These are phyloP conservation scores for Arenicola marina DNA, from an alignment of 2,888 invertebrate species.

Conservation along the genomic window DNA sequence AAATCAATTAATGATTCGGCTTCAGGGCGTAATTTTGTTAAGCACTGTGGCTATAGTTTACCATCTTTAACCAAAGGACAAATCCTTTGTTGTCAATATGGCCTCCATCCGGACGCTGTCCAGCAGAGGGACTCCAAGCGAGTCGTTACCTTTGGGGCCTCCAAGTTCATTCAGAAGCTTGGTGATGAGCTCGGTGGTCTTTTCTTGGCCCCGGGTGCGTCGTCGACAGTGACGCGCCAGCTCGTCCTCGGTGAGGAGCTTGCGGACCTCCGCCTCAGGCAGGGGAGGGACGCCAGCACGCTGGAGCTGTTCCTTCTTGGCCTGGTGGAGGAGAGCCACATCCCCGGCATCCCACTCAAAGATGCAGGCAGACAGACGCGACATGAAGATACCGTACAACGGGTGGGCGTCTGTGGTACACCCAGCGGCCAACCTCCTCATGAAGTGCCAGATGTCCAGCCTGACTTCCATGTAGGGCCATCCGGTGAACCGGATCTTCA, in stretches of 20 bases:
- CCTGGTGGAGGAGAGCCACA: slow-evolving; percentile 24
- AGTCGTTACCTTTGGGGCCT: slow-evolving; percentile 28
- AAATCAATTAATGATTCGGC: no score
- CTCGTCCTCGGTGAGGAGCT: slow-evolving; percentile 27
- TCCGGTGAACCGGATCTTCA: no score
- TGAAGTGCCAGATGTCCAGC: slow-evolving; percentile 1
- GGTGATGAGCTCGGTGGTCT: slow-evolving; percentile 19
- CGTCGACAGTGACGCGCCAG: slow-evolving; percentile 31
- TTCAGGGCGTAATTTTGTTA: no score
- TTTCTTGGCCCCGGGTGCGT: slow-evolving; percentile 28
- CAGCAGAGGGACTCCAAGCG: no score
- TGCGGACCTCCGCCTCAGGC: neutral
- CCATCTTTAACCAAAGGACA: no score
- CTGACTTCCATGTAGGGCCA: neutral
- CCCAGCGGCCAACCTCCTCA: neutral
- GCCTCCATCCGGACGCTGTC: no score
- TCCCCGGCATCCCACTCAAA: slow-evolving; percentile 35
- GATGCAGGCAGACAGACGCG: slow-evolving; percentile 28
- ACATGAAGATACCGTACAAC: slow-evolving; percentile 35
- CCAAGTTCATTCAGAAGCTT: slow-evolving; percentile 9
- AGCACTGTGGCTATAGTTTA: no score
- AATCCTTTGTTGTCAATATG: no score
- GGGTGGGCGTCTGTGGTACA: slow-evolving; percentile 29
- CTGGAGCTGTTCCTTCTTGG: slow-evolving; percentile 33
- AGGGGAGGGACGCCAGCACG: slow-evolving; percentile 1